Evolutionary conservation across 2,888 invertebrate genomes (phyloP), one percentile per base, ranked within the genome.

Genomic region (Dasypolia templi): DNA sequence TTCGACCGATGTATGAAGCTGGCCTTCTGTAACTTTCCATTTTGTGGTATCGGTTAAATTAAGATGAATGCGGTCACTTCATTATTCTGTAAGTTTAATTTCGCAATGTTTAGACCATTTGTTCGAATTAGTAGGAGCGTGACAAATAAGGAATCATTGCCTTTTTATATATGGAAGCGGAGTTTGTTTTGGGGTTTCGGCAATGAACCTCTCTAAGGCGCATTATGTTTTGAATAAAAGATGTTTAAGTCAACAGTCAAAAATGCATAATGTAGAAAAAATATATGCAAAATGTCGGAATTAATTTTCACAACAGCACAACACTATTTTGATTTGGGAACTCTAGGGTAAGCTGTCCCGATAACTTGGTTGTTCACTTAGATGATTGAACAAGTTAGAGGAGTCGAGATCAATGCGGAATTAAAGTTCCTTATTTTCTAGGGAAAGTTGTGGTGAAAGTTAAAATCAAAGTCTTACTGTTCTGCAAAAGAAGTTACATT

Each of bases 61-160:
- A 93, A 95, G 96, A 96, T 89, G 91, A 95, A 96, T 95, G 94
- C 85, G 91, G 86, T 91, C 94, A 93, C 92, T 95, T 94, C 93
- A 93, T 95, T 95, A 94, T 92, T 91, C 91, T 85, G 90, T 85
- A 91, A 93, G 93, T 95, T 95, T 96, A 95, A 95, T 95, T 95
- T 93, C 88, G 92, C 90, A 84, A 88, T 92, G 91, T 92, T 94
- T 90, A 88, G 91, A 89, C 93, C 94, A 95, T 95, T 95, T 90
- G 90, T 96, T 91, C 92, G 92, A 91, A 94, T 96, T 95, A 95
- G 92, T 77, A 86, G 70, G 79, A 84, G 83, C 86, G 88, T 89
- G 93, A 94, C 93, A 94, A 94, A 94, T 94, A 92, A 92, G 83
- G 81, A 86, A 81, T 83, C 74, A 87, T 86, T 85, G 90, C 88